These are phyloP conservation scores for Paradoxurus hermaphroditus DNA, from an alignment of 2,113 vertebrate species.

Conservation along the genomic window DNA sequence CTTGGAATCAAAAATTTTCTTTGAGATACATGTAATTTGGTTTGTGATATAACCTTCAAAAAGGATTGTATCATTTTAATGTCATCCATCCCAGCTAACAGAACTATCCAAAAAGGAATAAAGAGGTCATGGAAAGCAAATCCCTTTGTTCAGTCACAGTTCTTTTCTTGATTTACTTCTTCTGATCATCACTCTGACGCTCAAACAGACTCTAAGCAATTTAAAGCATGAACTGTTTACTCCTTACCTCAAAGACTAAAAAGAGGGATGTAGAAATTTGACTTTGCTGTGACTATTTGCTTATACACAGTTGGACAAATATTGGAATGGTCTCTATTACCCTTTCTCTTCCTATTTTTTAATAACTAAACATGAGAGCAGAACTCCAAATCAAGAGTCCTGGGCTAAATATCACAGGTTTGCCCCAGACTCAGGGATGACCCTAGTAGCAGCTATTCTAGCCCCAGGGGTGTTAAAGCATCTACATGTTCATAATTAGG, in stretches of 20 bases:
- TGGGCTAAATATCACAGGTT: neutral
- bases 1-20: neutral
- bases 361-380: neutral
- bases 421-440: neutral
- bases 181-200: neutral
- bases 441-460: neutral
- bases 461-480: neutral
- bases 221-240: neutral
- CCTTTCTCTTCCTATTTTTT: neutral
- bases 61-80: neutral
- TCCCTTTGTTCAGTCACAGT: accelerated
- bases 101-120: too few species aligned
- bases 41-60: neutral
- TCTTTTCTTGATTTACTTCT: neutral
- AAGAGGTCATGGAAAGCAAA: neutral
- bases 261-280: neutral
- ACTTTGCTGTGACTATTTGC: neutral
- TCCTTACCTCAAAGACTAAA: neutral
- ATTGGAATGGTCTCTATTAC: neutral
- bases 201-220: neutral
- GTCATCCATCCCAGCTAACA: neutral
- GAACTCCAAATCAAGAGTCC: neutral
- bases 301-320: neutral
- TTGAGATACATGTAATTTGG: neutral
- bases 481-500: neutral